Percentiles rank a stretch among this genome's conserved stretches.
phyloP scores from a whole-genome alignment of 2,888 invertebrate genomes.

The Cheiracanthium punctorium region DNA sequence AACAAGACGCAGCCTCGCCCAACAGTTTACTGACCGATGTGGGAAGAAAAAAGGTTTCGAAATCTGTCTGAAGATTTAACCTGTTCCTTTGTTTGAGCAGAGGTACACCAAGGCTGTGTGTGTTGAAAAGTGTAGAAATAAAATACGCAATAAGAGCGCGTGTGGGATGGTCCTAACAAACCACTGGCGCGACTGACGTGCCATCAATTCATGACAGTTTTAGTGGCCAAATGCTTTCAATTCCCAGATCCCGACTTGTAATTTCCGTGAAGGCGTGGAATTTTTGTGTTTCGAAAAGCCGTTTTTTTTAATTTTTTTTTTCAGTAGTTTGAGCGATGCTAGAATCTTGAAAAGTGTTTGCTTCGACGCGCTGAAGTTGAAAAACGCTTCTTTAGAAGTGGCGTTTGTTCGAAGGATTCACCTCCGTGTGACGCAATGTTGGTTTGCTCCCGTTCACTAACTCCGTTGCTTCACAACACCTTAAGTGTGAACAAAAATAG shows the following conservation, averaged over 20 bases:
- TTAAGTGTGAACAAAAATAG: background rate
- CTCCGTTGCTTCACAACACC: background rate
- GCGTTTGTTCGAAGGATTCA: too few relatives aligned
- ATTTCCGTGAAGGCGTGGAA: too few relatives aligned
- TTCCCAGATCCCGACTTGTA: too few relatives aligned
- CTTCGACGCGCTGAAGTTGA: too few relatives aligned
- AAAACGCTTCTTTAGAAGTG: too few relatives aligned
- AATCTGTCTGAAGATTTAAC: background rate
- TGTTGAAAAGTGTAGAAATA: background rate
- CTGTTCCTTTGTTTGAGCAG: background rate
- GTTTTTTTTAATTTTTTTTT: background rate
- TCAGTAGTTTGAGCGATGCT: too few relatives aligned
- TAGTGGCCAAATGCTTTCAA: too few relatives aligned
- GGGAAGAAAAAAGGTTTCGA: too few relatives aligned
- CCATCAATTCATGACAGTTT: too few relatives aligned
- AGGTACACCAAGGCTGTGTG: background rate
- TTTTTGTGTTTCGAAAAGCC: too few relatives aligned
- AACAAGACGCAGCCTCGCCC: background rate
- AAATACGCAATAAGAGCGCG: background rate
- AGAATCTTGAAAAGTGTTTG: too few relatives aligned
- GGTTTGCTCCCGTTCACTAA: constrained; percentile 40
- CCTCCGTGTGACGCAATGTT: constrained; percentile 50
- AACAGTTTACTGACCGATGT: background rate
- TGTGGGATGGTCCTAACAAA: background rate
- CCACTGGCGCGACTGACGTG: too few relatives aligned